Percentiles rank a stretch among this genome's conserved stretches.
These are phyloP conservation scores for Heliconius himera DNA, from an alignment of 1,140 invertebrate species.

Conservation along the genomic window DNA sequence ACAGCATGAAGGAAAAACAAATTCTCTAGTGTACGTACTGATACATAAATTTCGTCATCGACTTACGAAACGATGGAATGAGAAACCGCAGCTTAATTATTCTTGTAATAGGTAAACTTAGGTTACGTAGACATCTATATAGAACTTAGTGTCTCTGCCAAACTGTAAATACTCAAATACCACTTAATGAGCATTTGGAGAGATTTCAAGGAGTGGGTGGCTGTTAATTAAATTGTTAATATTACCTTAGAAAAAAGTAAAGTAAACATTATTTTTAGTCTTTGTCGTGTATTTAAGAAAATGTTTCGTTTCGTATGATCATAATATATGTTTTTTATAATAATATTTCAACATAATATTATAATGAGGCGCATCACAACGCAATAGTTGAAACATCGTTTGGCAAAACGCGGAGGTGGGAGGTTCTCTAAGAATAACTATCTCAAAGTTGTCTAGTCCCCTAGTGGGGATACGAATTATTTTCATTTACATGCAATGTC, in stretches of 20 bases:
- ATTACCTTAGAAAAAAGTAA: background rate
- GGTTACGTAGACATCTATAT: background rate
- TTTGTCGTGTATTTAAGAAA: background rate
- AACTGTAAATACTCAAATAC: background rate
- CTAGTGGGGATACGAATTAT: no score
- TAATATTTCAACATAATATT: no score
- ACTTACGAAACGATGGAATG: background rate
- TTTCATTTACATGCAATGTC: no score
- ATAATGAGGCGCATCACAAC: no score
- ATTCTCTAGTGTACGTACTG: background rate
- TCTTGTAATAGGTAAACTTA: slow-evolving; percentile 1
- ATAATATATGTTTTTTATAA: no score
- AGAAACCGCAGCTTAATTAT: slow-evolving; percentile 4
- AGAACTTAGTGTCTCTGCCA: background rate
- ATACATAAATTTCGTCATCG: background rate
- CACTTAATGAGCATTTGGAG: background rate
- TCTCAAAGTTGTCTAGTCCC: no score
- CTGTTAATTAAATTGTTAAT: background rate
- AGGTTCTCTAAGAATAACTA: no score
- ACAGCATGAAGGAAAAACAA: no score
- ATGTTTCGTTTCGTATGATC: background rate
- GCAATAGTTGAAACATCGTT: no score
- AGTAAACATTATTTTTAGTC: background rate
- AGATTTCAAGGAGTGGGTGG: background rate
- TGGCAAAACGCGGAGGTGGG: no score